phyloP scores from a whole-genome alignment of 2,797 vertebrate genomes.

The Gobionotothen gibberifrons region DNA sequence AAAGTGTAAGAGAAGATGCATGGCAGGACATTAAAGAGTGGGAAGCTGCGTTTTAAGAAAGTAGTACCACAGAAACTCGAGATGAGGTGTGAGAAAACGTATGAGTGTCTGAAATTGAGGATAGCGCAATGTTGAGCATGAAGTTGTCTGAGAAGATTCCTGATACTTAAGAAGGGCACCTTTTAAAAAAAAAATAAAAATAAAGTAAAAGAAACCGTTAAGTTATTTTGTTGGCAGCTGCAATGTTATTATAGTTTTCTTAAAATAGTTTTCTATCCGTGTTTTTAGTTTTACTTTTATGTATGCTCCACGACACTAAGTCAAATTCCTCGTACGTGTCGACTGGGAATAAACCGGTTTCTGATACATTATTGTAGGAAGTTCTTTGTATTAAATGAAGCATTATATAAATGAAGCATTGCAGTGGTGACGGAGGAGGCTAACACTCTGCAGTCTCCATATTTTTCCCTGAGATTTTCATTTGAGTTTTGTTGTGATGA shows the following conservation, averaged over 20 bases:
- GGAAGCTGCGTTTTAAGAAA: conserved; percentile 9
- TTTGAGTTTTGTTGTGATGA: conserved; percentile 18
- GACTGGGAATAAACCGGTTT: too few relatives aligned
- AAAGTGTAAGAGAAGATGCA: conserved; percentile 17
- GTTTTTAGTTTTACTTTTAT: too few relatives aligned
- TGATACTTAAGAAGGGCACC: background rate
- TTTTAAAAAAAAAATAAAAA: conserved; percentile 15
- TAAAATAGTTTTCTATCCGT: too few relatives aligned
- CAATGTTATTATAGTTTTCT: background rate
- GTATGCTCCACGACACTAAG: too few relatives aligned
- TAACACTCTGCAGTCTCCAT: background rate
- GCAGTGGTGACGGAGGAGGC: background rate
- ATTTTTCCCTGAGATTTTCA: conserved; percentile 26
- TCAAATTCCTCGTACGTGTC: too few relatives aligned
- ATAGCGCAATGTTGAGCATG: conserved; percentile 7
- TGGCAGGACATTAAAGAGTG: conserved; percentile 31
- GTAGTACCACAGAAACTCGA: conserved; percentile 12
- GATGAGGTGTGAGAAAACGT: conserved; percentile 33
- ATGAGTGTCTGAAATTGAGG: conserved; percentile 10
- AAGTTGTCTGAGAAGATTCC: conserved; percentile 15
- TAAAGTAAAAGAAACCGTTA: conserved; percentile 13
- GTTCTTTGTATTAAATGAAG: background rate
- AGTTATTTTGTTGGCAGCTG: conserved; percentile 4
- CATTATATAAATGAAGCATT: background rate
- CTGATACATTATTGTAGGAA: background rate